These are phyloP conservation scores for Synchiropus splendidus DNA, from an alignment of 2,113 vertebrate genomes.

Conservation along the genomic window DNA sequence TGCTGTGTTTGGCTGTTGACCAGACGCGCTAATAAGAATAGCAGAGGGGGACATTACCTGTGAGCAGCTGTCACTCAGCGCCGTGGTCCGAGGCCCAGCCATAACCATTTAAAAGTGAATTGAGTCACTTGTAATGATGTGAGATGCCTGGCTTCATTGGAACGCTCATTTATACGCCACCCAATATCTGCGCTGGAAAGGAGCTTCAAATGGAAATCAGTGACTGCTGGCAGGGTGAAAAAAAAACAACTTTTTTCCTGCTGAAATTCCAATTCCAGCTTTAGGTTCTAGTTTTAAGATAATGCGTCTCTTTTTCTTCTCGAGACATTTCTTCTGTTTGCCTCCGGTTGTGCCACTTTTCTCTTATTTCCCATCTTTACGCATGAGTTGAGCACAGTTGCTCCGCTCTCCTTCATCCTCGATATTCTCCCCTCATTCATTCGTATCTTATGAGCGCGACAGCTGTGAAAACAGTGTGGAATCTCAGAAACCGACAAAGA, in stretches of 20 bases:
- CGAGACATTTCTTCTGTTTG: constrained; percentile 20
- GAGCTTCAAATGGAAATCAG: too few relatives aligned
- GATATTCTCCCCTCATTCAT: not conserved
- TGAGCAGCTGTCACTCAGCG: constrained; percentile 53
- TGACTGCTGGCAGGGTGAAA: too few relatives aligned
- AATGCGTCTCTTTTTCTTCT: constrained; percentile 6
- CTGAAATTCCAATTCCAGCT: not conserved
- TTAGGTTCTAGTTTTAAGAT: too few relatives aligned
- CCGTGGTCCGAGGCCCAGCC: constrained; percentile 25
- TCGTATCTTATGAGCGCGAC: constrained; percentile 27
- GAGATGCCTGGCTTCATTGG: constrained; percentile 1
- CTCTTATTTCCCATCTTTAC: constrained; percentile 55
- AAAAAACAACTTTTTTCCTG: not conserved
- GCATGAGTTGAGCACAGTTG: constrained; percentile 46
- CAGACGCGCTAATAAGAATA: constrained; percentile 51
- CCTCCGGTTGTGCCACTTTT: constrained; percentile 37
- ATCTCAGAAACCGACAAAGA: constrained; percentile 35
- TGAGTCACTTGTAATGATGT: constrained; percentile 39
- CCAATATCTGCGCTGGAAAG: too few relatives aligned
- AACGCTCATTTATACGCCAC: constrained; percentile 1
- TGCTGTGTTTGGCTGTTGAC: constrained; percentile 65
- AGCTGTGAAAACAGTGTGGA: constrained; percentile 66
- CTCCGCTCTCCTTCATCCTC: not conserved
- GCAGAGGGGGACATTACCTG: constrained; percentile 62
- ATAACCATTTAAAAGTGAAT: constrained; percentile 24